These are phyloP conservation scores for Glossophaga mutica DNA, from an alignment of 2,797 vertebrate species.

Conservation along the genomic window DNA sequence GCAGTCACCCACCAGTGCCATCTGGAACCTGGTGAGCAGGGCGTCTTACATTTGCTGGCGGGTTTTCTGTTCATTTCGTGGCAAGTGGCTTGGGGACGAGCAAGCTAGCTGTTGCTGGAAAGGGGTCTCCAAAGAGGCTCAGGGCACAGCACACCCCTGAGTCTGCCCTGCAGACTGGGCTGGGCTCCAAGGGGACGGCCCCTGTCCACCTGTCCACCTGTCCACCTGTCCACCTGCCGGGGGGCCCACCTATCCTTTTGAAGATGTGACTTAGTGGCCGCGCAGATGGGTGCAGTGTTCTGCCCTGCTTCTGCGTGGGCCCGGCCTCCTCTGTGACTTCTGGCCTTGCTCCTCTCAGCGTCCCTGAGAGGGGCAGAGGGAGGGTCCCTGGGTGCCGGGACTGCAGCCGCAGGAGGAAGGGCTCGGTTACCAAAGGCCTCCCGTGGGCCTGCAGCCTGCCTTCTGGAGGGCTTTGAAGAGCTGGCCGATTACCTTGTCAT, in stretches of 20 bases:
- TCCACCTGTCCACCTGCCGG: neutral
- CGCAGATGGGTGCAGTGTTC: rapidly evolving
- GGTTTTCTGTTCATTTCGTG: neutral
- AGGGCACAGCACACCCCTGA: rapidly evolving
- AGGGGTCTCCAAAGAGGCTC: neutral
- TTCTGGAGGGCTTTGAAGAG: neutral
- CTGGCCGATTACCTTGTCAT: constrained; percentile 51
- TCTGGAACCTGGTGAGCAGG: neutral
- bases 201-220: neutral
- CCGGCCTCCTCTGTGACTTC: rapidly evolving
- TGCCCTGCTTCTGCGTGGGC: neutral
- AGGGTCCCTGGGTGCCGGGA: neutral
- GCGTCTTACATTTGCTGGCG: neutral
- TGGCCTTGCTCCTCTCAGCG: neutral
- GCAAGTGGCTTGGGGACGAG: neutral
- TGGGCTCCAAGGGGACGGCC: neutral
- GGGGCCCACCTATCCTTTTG: neutral
- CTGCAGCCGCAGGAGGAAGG: neutral
- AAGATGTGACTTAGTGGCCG: neutral
- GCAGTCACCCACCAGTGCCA: rapidly evolving
- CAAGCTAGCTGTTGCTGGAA: neutral
- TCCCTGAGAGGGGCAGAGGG: neutral
- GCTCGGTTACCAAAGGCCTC: neutral
- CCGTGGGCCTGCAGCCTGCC: neutral
- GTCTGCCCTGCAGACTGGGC: neutral